A percentile compares a stretch with the other conserved stretches of the same genome.
phyloP scores from a whole-genome alignment of 2,113 vertebrate species.

The Platichthys stellatus region DNA sequence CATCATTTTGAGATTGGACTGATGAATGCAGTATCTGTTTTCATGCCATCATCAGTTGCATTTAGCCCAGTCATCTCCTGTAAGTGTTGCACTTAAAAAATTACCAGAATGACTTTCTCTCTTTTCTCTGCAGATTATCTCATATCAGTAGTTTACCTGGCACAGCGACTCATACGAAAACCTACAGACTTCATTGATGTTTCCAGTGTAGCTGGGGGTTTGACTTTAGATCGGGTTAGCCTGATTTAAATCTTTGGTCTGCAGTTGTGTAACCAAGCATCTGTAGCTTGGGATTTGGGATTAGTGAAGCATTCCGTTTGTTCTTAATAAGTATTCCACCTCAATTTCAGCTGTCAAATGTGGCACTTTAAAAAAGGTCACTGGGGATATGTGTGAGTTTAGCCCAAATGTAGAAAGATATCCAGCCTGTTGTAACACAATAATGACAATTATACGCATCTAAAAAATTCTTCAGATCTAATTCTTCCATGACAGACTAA shows the following conservation, averaged over 20 bases:
- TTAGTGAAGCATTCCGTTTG: slow-evolving; percentile 61
- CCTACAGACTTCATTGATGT: not conserved
- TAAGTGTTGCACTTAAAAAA: no score
- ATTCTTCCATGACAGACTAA: not conserved
- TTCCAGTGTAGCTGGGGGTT: not conserved
- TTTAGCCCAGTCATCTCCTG: no score
- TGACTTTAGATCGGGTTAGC: slow-evolving; percentile 23
- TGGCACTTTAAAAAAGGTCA: not conserved
- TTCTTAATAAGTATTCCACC: slow-evolving; percentile 36
- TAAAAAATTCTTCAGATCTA: no score
- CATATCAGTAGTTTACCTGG: not conserved
- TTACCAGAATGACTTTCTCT: not conserved
- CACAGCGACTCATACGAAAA: no score
- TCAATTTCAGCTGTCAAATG: slow-evolving; percentile 20
- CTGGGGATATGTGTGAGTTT: not conserved
- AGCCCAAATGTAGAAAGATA: not conserved
- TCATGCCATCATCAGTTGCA: not conserved
- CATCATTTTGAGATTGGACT: not conserved
- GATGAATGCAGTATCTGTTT: not conserved
- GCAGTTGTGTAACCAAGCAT: slow-evolving; percentile 68
- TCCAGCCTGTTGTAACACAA: no score
- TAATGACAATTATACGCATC: no score
- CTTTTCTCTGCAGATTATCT: not conserved
- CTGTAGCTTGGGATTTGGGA: slow-evolving; percentile 60
- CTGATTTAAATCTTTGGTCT: slow-evolving; percentile 38